Evolutionary conservation across 1,140 invertebrate species (phyloP), one percentile per base, ranked within the genome.

Genomic region (Antheraea mylitta): DNA sequence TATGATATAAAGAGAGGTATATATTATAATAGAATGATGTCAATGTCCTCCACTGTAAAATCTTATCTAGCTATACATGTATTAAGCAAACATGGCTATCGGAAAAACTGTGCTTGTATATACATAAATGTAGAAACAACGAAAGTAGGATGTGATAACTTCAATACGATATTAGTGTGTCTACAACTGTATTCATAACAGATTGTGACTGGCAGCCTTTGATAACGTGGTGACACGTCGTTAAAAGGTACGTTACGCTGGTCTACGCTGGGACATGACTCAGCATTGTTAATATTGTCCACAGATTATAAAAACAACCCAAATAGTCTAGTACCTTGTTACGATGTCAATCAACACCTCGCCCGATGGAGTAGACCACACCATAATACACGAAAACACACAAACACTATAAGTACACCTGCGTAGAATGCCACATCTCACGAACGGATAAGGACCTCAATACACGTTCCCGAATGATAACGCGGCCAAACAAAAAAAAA

Each of bases 401-500:
- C 37, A 65, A 38, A 82, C 85, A 88, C 81, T 69, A 78, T 72
- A 77, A 79, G 61, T 81, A 74, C 85, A 87, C 85, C 83, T 89
- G 85, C 81, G 74, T 62, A 75, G 72, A 71, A 66, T 61, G 30
- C 82, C 84, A 84, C 87, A 90, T 90, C 83, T 83, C 88, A 80
- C 79, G 53, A 53, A 79, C 80, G 83, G 84, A 86, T 87, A 87
- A 87, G 85, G 82, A 86, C 83, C 81, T 75, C 79, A 59, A 72
- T 77, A 77, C 71, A 78, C 83, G 84, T 85, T 87, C 86, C 86
- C 76, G 82, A 89, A 86, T 89, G 89, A 91, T 90, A 91, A 91
- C 89, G 83, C 83, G 83, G 82, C 82, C 80, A 88, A 91, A 89
- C 86, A 90, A 90, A 90, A 91, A 89, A 88, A 89, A 91, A 91